phyloP scores from a whole-genome alignment of 2,888 invertebrate species.

The Cephus nigrinus region DNA sequence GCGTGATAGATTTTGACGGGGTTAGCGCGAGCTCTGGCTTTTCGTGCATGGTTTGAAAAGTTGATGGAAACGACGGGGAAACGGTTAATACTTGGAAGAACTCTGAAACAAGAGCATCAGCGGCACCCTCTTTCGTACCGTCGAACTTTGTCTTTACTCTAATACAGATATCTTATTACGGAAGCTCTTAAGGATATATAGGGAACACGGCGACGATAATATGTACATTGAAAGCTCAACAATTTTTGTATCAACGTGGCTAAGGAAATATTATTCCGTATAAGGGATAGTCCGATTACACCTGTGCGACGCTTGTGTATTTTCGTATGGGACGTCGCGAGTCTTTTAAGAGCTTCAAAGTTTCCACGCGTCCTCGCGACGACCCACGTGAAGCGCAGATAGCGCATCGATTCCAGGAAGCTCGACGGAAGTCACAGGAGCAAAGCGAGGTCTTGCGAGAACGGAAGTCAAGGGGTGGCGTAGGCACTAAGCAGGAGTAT shows the following conservation, averaged over 20 bases:
- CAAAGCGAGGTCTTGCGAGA: background rate
- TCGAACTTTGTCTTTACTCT: background rate
- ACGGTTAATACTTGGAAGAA: background rate
- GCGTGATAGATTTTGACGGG: constrained; percentile 37
- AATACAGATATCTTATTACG: background rate
- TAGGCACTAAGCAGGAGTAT: background rate
- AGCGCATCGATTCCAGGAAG: background rate
- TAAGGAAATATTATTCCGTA: background rate
- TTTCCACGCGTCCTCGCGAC: background rate
- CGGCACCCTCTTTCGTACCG: background rate
- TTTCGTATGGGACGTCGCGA: no score
- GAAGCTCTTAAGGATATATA: background rate
- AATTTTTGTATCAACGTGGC: background rate
- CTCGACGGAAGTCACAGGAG: background rate
- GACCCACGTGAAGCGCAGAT: background rate
- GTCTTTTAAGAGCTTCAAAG: no score
- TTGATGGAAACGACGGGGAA: constrained; percentile 26
- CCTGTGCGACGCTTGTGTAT: no score
- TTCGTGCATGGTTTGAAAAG: constrained; percentile 35
- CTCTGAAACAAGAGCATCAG: background rate
- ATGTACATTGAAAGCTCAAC: background rate
- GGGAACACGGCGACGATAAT: background rate
- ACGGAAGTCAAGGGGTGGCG: background rate
- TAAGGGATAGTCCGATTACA: no score
- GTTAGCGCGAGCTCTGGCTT: constrained; percentile 29